phyloP scores from a whole-genome alignment of 2,113 vertebrate species.

The Lamprologus callipterus region DNA sequence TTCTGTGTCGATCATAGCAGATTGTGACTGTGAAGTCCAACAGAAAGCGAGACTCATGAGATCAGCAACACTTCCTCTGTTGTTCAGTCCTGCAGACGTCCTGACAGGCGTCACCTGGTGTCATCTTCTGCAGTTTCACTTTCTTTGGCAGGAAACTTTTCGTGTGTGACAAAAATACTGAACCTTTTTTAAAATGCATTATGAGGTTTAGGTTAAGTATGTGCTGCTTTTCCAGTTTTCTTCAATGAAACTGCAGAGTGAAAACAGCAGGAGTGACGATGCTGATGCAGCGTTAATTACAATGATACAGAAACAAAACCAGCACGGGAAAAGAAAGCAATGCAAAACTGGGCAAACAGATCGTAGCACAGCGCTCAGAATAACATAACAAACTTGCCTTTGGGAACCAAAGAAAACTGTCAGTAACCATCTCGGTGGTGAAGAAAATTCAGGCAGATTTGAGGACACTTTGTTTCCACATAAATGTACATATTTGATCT shows the following conservation, averaged over 20 bases:
- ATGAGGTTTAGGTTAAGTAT: neutral
- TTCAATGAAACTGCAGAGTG: neutral
- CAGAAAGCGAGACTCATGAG: neutral
- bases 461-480: neutral
- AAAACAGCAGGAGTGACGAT: neutral
- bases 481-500: neutral
- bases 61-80: neutral
- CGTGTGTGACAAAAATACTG: rapidly evolving
- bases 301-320: neutral
- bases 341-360: neutral
- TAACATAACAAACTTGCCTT: neutral
- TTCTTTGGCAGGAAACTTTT: neutral
- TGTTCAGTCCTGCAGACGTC: neutral
- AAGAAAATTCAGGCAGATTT: neutral
- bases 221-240: rapidly evolving
- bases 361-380: neutral
- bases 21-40: neutral
- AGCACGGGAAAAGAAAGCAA: neutral
- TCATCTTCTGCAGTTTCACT: neutral
- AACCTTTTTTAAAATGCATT: neutral
- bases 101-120: neutral
- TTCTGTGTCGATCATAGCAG: neutral
- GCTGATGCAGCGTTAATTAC: neutral
- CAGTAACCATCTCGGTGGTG: neutral
- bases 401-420: neutral